Conservation (phyloP, 1,140 invertebrate genomes). For the Bombus difficillimus region DNA sequence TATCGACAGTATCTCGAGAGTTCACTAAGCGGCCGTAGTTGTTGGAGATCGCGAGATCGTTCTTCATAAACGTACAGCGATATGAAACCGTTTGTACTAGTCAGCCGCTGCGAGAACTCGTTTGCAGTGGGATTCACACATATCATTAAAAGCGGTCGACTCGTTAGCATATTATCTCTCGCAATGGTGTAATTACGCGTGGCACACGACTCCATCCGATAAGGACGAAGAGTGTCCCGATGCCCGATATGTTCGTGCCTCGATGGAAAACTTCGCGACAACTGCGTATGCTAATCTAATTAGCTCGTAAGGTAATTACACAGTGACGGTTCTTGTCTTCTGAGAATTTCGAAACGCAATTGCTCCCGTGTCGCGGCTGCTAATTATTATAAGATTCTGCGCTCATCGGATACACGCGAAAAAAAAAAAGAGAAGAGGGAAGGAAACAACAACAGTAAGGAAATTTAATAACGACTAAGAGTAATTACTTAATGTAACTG, state of each 20-base stretch:
- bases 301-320: slow-evolving; percentile 69
- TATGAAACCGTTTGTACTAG: slow-evolving; percentile 45
- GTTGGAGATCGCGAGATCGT: not conserved
- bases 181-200: slow-evolving; percentile 66
- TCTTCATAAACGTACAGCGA: not conserved
- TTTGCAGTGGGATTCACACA: slow-evolving; percentile 71
- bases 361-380: slow-evolving; percentile 25
- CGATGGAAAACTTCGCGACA: slow-evolving; percentile 52
- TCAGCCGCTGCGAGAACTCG: slow-evolving; percentile 68
- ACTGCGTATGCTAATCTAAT: slow-evolving; percentile 66
- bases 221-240: slow-evolving; percentile 51
- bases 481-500: slow-evolving; percentile 2
- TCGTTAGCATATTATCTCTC: slow-evolving; percentile 78
- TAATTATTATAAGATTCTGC: slow-evolving; percentile 50
- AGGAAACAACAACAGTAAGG: not conserved
- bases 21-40: no score
- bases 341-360: slow-evolving; percentile 52
- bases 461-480: not conserved
- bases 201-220: slow-evolving; percentile 74
- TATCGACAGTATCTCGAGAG: no score
- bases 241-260: slow-evolving; percentile 42
- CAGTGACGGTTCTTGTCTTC: slow-evolving; percentile 46
- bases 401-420: slow-evolving; percentile 8
- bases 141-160: slow-evolving; percentile 70
- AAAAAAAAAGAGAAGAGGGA: not conserved